Base-by-base conservation (phyloP, 2,113 vertebrate genomes). In the Pterophyllum scalare region DNA sequence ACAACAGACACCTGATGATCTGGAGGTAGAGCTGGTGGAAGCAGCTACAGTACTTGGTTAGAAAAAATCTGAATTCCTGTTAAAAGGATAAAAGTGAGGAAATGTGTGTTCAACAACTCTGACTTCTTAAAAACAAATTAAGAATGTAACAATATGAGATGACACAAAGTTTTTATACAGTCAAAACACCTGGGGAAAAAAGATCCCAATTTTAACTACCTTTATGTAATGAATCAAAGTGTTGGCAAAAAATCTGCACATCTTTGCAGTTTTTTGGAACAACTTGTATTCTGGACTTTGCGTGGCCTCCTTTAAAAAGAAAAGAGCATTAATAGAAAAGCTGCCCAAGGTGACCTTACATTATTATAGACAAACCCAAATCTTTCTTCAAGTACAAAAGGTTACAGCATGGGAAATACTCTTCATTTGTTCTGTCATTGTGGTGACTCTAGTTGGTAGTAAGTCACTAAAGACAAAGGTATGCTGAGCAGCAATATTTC, bases 181-280 rank as follows among this genome's bases (percentile, higher is more conserved):
- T 72, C 28, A 72, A 52, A 72, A 76, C 33, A 70, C 6, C 10
- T 24, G 49, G 12, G 49, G 12, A 9, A 2, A 60, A 59, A 20
- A 35, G 4, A 40, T 17, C 6, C 0, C 0, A 0, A 26, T 35
- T 62, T 83, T 2, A 1, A 17, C 9, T 96, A 99, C 98, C 97
- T 98, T 99, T 87, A 96, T 96, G 80, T 99, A 99, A 91, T 98
- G 97, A 82, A 98, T 94, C 79, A 99, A 94, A 20, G 98, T 98
- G 95, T 98, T 99, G 40, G 95, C 97, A 96, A 99, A 98, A 91
- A 99, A 99, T 77, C 97, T 96, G 94, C 97, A 99, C 80, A 98
- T 95, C 89, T 99, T 99, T 58, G 96, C 94, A 72, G 96, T 96
- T 95, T 97, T 99, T 93, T 98, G 97, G 93, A 98, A 99, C 61